phyloP scores from a whole-genome alignment of 2,888 invertebrate species.

The Hyposoter didymator region DNA sequence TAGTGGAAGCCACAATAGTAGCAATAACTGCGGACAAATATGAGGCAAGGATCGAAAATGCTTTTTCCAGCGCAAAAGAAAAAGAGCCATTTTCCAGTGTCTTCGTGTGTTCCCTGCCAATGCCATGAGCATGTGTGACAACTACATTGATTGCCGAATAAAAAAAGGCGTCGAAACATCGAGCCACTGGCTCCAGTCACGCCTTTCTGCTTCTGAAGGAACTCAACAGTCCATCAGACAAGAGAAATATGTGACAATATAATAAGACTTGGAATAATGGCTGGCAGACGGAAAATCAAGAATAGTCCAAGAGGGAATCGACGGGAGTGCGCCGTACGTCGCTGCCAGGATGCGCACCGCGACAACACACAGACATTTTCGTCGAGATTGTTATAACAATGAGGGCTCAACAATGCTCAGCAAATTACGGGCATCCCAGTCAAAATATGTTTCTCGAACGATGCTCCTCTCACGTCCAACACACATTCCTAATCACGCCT shows the following conservation, averaged over 20 bases:
- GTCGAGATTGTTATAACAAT: slow-evolving; percentile 75
- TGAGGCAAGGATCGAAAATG: slow-evolving; percentile 38
- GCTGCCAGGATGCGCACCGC: neutral
- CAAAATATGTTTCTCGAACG: slow-evolving; percentile 79
- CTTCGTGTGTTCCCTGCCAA: slow-evolving; percentile 29
- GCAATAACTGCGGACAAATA: slow-evolving; percentile 58
- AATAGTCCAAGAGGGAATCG: slow-evolving; percentile 31
- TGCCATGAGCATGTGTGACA: slow-evolving; percentile 39
- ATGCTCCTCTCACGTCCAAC: slow-evolving; percentile 64
- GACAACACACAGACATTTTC: slow-evolving; percentile 57
- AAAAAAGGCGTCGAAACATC: neutral
- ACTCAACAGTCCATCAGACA: slow-evolving; percentile 33
- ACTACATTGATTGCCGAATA: slow-evolving; percentile 40
- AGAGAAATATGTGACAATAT: slow-evolving; percentile 27
- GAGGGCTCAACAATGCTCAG: slow-evolving; percentile 77
- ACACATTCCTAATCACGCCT: slow-evolving; percentile 70
- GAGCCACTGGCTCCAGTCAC: neutral
- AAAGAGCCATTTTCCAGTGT: slow-evolving; percentile 10
- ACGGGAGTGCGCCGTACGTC: slow-evolving; percentile 51
- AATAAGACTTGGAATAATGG: slow-evolving; percentile 29
- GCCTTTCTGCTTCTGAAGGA: neutral
- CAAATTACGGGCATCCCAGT: slow-evolving; percentile 82
- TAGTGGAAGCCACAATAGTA: slow-evolving; percentile 12
- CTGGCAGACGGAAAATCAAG: slow-evolving; percentile 32
- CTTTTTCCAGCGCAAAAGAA: slow-evolving; percentile 26